Conservation (phyloP, 2,113 vertebrate species). For the Podilymbus podiceps region DNA sequence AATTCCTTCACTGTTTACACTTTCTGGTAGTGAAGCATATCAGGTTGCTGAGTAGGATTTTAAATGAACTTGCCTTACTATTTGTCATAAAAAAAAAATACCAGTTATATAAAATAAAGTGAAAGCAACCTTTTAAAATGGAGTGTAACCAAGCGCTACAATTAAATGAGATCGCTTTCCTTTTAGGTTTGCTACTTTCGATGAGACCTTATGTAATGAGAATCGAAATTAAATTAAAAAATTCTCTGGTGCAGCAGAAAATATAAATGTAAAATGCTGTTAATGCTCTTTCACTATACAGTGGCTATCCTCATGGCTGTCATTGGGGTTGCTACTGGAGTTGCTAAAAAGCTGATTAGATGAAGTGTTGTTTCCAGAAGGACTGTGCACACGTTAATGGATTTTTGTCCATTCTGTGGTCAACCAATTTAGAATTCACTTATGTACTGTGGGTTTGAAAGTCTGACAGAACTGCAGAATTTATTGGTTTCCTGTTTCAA, state of each 20-base stretch:
- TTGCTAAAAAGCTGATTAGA: neutral
- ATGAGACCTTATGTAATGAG: neutral
- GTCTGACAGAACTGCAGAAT: neutral
- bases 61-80: neutral
- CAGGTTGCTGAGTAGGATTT: slow-evolving; percentile 44
- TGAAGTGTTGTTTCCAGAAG: neutral
- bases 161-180: neutral
- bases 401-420: neutral
- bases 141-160: neutral
- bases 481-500: neutral
- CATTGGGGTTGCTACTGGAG: neutral
- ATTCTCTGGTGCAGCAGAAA: neutral
- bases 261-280: neutral
- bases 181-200: slow-evolving; percentile 36
- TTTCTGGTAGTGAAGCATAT: slow-evolving; percentile 15
- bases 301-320: neutral
- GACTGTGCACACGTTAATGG: neutral
- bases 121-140: slow-evolving; percentile 25
- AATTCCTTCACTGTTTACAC: slow-evolving; percentile 4
- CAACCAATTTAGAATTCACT: neutral
- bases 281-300: neutral
- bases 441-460: neutral
- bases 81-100: slow-evolving; percentile 19
- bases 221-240: slow-evolving; percentile 40
- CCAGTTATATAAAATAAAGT: slow-evolving; percentile 25